Base-by-base conservation (phyloP, 2,113 vertebrate species). In the Numida meleagris region DNA sequence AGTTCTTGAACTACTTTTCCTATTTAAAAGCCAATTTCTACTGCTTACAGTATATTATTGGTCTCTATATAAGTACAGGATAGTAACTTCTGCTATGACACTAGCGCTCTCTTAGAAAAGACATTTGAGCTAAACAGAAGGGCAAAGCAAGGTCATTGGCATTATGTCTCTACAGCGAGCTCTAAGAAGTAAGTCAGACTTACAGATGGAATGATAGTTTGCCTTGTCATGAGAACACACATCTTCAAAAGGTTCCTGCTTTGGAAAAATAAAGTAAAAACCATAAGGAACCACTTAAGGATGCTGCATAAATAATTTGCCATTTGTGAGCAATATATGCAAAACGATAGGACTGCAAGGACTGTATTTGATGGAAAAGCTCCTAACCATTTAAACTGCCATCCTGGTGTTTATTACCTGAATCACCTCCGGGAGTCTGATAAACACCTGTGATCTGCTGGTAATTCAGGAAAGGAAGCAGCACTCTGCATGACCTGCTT, bases 381-480 rank as follows among this genome's bases (percentile, higher is more conserved):
- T 97, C 95, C 95, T 94, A 96, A 88, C 92, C 89, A 68, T 97
- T 98, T 97, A 97, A 97, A 96, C 94, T 95, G 96, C 96, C 94
- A 92, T 95, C 86, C 82, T 89, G 84, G 92, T 86, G 94, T 96
- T 97, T 97, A 97, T 97, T 97, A 96, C 96, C 93, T 93, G 96
- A 96, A 96, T 97, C 95, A 97, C 97, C 96, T 96, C 92, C 4
- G 92, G 94, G 96, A 95, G 80, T 53, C 95, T 96, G 95, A 96
- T 95, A 93, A 97, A 97, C 98, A 98, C 97, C 97, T 98, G 97
- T 97, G 96, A 97, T 97, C 97, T 95, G 93, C 88, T 91, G 95
- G 95, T 95, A 97, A 96, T 96, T 97, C 95, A 97, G 97, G 81
- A 92, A 97, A 95, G 89, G 86, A 97, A 96, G 88, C 94, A 86